Evolutionary conservation across 2,888 invertebrate genomes (phyloP).

Genomic region (Chloroclysta siterata): DNA sequence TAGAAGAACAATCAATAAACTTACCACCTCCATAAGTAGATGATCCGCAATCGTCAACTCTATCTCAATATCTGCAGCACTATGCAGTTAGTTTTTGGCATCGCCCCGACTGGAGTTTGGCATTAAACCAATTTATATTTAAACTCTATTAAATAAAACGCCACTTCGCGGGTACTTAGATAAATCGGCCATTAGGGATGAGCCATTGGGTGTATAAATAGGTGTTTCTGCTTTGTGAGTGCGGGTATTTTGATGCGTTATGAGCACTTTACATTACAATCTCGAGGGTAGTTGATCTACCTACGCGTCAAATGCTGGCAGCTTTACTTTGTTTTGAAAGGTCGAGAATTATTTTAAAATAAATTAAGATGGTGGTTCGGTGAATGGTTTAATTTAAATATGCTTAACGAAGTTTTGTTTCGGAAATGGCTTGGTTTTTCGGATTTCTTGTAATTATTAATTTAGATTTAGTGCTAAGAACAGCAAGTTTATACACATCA

Average conservation of each 20-base stretch:
- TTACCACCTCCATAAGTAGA: constrained; percentile 38
- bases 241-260: constrained; percentile 2
- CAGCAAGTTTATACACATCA: too few species aligned
- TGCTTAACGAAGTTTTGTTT: neutral
- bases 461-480: too few species aligned
- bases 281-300: neutral
- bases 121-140: constrained; percentile 63
- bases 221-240: constrained; percentile 20
- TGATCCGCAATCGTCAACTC: constrained; percentile 32
- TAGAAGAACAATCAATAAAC: too few species aligned
- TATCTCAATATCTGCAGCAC: constrained; percentile 61
- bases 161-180: constrained; percentile 55
- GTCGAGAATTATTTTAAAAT: neutral
- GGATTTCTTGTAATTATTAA: too few species aligned
- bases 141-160: constrained; percentile 64
- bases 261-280: constrained; percentile 4
- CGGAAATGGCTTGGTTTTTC: too few species aligned
- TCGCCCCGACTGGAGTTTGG: constrained; percentile 52
- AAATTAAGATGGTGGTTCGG: neutral
- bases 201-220: constrained; percentile 29
- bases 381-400: neutral
- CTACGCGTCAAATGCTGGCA: neutral
- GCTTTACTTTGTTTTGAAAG: neutral
- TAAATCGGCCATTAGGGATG: constrained; percentile 50
- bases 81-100: constrained; percentile 60